These are phyloP conservation scores for Adelges cooleyi DNA, from an alignment of 1,140 invertebrate species.

Conservation along the genomic window DNA sequence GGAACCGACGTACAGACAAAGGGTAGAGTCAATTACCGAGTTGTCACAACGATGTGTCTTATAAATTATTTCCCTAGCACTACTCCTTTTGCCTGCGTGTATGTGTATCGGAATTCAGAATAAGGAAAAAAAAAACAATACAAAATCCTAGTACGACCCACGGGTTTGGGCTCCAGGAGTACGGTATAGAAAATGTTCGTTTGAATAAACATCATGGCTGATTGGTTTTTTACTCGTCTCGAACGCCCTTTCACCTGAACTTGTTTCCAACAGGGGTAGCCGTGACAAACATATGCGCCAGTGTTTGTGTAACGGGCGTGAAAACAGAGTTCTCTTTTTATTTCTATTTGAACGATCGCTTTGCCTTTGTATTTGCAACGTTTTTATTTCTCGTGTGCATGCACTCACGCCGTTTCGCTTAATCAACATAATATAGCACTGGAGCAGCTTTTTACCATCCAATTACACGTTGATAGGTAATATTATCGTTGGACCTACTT, in stretches of 20 bases:
- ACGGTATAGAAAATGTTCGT: constrained; percentile 1
- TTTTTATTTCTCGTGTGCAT: background rate
- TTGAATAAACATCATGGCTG: constrained; percentile 27
- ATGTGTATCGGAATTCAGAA: no score
- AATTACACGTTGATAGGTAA: no score
- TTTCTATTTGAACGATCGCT: background rate
- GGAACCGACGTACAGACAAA: background rate
- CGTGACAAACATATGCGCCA: background rate
- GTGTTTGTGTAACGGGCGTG: constrained; percentile 7
- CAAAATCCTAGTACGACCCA: no score
- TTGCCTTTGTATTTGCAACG: background rate
- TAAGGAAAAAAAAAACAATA: no score
- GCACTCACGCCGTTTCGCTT: background rate
- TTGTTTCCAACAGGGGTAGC: no score
- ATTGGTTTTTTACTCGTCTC: background rate
- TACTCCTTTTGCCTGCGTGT: no score
- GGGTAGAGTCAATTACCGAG: constrained; percentile 14
- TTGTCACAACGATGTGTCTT: constrained; percentile 7
- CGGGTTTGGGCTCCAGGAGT: background rate
- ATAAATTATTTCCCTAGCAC: background rate
- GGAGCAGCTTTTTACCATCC: no score
- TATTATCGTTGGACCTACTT: no score
- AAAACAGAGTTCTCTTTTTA: background rate
- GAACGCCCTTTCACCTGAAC: no score
- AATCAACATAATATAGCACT: no score